Percentiles rank a stretch among this genome's conserved stretches.
phyloP scores from a whole-genome alignment of 2,888 invertebrate species.

The Tenthredo livida region DNA sequence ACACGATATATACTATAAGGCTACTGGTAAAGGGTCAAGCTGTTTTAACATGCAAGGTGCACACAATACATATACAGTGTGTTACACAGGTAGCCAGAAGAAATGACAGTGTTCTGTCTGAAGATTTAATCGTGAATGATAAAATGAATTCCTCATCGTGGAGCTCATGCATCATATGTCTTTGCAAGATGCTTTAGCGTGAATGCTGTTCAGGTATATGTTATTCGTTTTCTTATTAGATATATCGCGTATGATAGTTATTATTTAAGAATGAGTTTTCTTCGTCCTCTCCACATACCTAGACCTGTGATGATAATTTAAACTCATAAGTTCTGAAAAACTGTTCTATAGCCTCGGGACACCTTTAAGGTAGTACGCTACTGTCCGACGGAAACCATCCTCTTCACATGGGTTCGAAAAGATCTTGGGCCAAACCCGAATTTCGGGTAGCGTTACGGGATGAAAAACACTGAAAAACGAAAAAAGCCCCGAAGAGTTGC shows the following conservation, averaged over 20 bases:
- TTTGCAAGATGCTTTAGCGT: background rate
- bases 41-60: slow-evolving; percentile 20
- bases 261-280: slow-evolving; percentile 8
- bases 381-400: background rate
- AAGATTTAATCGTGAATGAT: slow-evolving; percentile 47
- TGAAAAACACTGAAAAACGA: background rate
- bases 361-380: background rate
- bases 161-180: slow-evolving; percentile 37
- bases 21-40: slow-evolving; percentile 16
- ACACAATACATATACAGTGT: background rate
- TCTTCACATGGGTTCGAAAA: background rate
- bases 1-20: background rate
- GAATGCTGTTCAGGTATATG: background rate
- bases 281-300: background rate
- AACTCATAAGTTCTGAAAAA: background rate
- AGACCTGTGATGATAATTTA: background rate
- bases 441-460: slow-evolving; percentile 3
- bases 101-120: slow-evolving; percentile 42
- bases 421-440: background rate
- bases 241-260: background rate
- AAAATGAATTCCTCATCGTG: slow-evolving; percentile 44
- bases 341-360: background rate
- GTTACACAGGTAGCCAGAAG: slow-evolving; percentile 31
- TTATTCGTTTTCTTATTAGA: slow-evolving; percentile 2
- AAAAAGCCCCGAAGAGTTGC: background rate